phyloP scores from a whole-genome alignment of 2,888 invertebrate genomes.

The Synergus umbraculus region DNA sequence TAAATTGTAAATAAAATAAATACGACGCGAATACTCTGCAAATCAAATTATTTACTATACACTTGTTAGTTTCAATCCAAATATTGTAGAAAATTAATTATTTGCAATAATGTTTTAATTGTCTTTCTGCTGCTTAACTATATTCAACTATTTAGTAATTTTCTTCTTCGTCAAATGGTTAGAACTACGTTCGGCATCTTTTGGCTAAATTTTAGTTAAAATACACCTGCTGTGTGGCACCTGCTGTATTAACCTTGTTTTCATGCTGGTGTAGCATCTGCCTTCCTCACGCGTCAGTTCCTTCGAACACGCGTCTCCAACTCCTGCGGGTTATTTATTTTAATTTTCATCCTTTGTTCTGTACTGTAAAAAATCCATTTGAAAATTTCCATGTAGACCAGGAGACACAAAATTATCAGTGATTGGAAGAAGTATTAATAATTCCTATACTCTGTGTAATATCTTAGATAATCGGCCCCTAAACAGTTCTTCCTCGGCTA shows the following conservation, averaged over 20 bases:
- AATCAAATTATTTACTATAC: neutral
- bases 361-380: too few relatives aligned
- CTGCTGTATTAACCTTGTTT: slow-evolving; percentile 57
- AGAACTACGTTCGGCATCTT: neutral
- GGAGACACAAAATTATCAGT: too few relatives aligned
- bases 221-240: slow-evolving; percentile 60
- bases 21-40: slow-evolving; percentile 56
- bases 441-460: too few relatives aligned
- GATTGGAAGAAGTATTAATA: too few relatives aligned
- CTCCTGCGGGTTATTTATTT: slow-evolving; percentile 10
- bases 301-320: slow-evolving; percentile 32
- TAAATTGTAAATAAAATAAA: slow-evolving; percentile 48
- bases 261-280: slow-evolving; percentile 53
- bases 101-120: too few relatives aligned
- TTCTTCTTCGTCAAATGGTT: neutral
- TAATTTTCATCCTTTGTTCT: slow-evolving; percentile 21
- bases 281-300: slow-evolving; percentile 39
- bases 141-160: too few relatives aligned
- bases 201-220: slow-evolving; percentile 35
- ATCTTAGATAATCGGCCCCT: too few relatives aligned
- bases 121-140: too few relatives aligned
- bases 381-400: too few relatives aligned
- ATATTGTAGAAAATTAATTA: too few relatives aligned
- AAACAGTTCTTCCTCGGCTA: too few relatives aligned
- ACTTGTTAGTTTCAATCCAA: neutral